A percentile compares a stretch with the other conserved stretches of the same genome.
phyloP scores from a whole-genome alignment of 2,797 vertebrate species.

The Lepilemur septentrionalis region DNA sequence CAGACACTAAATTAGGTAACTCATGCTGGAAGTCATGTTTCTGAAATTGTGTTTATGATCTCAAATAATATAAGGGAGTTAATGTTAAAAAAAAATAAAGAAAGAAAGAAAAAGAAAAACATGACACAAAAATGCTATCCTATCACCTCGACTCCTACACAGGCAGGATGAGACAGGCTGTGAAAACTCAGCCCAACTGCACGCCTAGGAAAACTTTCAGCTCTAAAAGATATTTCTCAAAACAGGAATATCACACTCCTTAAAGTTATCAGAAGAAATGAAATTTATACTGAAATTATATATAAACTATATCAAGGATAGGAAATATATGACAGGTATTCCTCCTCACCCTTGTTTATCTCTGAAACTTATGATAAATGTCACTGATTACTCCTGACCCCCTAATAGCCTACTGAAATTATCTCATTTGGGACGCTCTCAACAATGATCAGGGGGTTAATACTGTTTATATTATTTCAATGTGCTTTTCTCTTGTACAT shows the following conservation, averaged over 20 bases:
- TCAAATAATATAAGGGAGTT: conserved; percentile 43
- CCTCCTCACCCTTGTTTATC: background rate
- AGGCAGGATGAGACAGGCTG: background rate
- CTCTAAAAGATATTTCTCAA: conserved; percentile 23
- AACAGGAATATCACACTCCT: background rate
- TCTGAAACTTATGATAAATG: background rate
- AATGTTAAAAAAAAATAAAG: background rate
- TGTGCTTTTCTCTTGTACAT: background rate
- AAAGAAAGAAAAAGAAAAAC: background rate
- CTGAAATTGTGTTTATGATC: conserved; percentile 48
- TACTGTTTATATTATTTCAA: background rate
- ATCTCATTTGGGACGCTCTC: background rate
- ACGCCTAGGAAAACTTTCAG: background rate
- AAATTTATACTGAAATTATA: background rate
- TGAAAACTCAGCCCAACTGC: background rate
- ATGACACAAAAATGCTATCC: background rate
- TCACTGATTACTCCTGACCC: background rate
- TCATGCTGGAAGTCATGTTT: conserved; percentile 27
- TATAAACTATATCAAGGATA: background rate
- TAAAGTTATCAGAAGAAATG: conserved; percentile 9
- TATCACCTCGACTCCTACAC: background rate
- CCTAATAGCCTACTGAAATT: background rate
- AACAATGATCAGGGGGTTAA: too few relatives aligned
- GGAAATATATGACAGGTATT: background rate
- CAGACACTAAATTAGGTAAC: conserved; percentile 49